phyloP scores from a whole-genome alignment of 2,888 invertebrate genomes.

The Dexiosoma caninum region DNA sequence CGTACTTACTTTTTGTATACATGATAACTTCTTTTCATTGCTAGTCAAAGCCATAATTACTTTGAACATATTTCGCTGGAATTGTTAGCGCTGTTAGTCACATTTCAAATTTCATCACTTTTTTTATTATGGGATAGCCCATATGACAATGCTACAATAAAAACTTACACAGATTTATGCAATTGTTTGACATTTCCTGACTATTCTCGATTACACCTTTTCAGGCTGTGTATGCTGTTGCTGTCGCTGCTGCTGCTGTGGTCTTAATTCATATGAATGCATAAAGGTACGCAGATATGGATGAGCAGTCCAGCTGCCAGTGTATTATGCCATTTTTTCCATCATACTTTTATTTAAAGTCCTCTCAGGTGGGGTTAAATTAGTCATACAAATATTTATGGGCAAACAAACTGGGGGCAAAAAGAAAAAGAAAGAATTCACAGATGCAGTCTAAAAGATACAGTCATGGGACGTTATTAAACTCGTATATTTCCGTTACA shows the following conservation, averaged over 20 bases:
- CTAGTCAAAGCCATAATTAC: too few relatives aligned
- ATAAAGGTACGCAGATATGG: neutral
- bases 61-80: too few relatives aligned
- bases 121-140: neutral
- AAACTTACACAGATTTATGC: slow-evolving; percentile 31
- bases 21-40: too few relatives aligned
- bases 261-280: slow-evolving; percentile 4
- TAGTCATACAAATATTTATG: slow-evolving; percentile 25
- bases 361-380: slow-evolving; percentile 14
- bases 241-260: slow-evolving; percentile 5
- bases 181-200: slow-evolving; percentile 58
- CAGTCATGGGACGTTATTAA: slow-evolving; percentile 7
- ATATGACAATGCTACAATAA: neutral
- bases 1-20: too few relatives aligned
- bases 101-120: too few relatives aligned
- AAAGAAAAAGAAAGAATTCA: neutral
- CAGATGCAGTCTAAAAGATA: slow-evolving; percentile 8
- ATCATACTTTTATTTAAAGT: slow-evolving; percentile 22
- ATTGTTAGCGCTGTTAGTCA: too few relatives aligned
- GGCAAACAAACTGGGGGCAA: neutral
- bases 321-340: slow-evolving; percentile 1
- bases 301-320: neutral
- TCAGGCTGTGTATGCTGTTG: slow-evolving; percentile 15
- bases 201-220: slow-evolving; percentile 42
- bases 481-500: neutral